Percentiles rank a stretch among this genome's conserved stretches.
Conservation (phyloP, 2,113 vertebrate species). For the Hiodon tergisus region DNA sequence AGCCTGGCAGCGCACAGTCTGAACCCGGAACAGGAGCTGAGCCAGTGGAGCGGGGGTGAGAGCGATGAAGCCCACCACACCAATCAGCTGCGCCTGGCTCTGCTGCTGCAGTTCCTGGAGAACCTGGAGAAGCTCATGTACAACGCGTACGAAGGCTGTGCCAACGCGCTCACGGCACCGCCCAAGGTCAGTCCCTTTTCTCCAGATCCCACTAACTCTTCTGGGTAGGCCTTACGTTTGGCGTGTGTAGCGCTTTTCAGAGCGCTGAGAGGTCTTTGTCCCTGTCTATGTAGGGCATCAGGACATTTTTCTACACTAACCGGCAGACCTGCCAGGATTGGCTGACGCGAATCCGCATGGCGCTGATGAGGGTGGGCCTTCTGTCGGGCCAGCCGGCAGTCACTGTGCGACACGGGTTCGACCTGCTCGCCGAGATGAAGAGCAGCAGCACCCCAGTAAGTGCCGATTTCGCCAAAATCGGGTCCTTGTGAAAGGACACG, state of each 20-base stretch:
- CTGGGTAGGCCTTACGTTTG: not conserved
- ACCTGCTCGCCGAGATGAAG: constrained; percentile 91
- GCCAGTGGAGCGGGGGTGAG: constrained; percentile 84
- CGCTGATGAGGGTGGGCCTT: constrained; percentile 91
- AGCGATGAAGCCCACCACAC: constrained; percentile 88
- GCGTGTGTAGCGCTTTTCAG: not conserved
- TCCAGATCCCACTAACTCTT: not conserved
- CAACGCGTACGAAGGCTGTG: constrained; percentile 95
- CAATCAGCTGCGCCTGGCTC: constrained; percentile 87
- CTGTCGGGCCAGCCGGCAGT: constrained; percentile 95
- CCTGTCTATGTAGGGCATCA: constrained; percentile 72
- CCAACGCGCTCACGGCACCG: constrained; percentile 89
- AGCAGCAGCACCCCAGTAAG: constrained; percentile 74
- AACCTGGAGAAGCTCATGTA: constrained; percentile 98
- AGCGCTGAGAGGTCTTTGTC: not conserved
- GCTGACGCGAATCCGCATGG: constrained; percentile 90
- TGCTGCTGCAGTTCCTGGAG: constrained; percentile 92
- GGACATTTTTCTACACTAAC: constrained; percentile 95
- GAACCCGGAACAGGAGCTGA: constrained; percentile 89
- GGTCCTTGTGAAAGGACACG: no score
- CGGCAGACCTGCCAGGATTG: constrained; percentile 97
- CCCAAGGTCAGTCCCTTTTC: constrained; percentile 75
- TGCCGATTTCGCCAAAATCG: not conserved
- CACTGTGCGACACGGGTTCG: constrained; percentile 91
- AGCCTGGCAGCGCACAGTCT: constrained; percentile 89